Base-by-base conservation (phyloP, 1,140 invertebrate species). In the Magallana ariakensis region DNA sequence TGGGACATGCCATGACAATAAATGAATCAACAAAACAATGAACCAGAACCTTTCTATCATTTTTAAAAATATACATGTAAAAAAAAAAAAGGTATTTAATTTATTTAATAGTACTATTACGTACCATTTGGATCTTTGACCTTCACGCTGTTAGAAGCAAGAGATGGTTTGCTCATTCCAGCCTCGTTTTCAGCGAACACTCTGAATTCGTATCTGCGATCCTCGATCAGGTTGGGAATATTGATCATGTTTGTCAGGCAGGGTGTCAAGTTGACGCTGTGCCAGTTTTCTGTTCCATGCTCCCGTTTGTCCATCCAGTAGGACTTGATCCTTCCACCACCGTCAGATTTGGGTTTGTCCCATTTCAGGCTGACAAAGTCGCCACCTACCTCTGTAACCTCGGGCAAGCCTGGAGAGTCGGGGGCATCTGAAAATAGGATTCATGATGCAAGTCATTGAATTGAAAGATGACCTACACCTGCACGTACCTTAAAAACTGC, bases 321-420 rank as follows among this genome's bases (percentile, higher is more conserved):
- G 16, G 99, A 99, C 94, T 98, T 97, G 90, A 99, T 97, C 90
- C 98, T 96, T 58, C 98, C 96, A 80, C 99, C 99, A 57, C 99
- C 99, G 95, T 99, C 99, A 82, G 95, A 96, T 92, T 97, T 96
- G 9, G 99, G 99, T 95, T 97, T 99, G 5, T 97, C 96, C 99
- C 99, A 99, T 92, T 97, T 97, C 4, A 99, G 96, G 93, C 99
- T 98, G 3, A 99, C 99, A 95, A 99, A 99, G 94, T 99, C 98
- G 56, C 97, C 98, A 85, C 99, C 99, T 16, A 99, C 97, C 95
- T 99, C 97, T 54, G 97, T 97, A 66, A 99, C 97, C 89, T 97
- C 97, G 9, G 98, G 98, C 70, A 96, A 96, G 83, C 98, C 98
- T 82, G 99, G 99, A 10, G 97, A 96, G 85, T 97, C 97, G 62